A percentile compares a stretch with the other conserved stretches of the same genome.
Evolutionary conservation across 2,888 invertebrate genomes (phyloP).

Genomic region (Lithophane semibrunnea): DNA sequence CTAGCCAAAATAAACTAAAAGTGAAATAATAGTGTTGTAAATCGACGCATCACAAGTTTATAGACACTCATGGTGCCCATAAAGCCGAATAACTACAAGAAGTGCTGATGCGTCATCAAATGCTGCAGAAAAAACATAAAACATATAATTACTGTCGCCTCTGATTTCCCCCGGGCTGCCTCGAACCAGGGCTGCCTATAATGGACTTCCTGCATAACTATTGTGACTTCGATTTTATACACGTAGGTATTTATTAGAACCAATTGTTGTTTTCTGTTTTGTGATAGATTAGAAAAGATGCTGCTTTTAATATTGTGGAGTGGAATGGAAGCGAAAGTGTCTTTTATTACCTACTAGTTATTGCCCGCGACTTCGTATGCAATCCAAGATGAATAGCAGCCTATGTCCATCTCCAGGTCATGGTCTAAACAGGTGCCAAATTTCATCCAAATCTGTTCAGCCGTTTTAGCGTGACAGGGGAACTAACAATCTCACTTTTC

Average conservation of each 20-base stretch:
- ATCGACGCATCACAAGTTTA: conserved; percentile 34
- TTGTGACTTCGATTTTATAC: conserved; percentile 56
- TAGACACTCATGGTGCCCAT: conserved; percentile 28
- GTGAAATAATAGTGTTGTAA: conserved; percentile 29
- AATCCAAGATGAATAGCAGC: no score
- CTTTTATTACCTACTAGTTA: no score
- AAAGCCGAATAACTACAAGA: conserved; percentile 30
- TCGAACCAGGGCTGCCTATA: conserved; percentile 64
- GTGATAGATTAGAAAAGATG: conserved; percentile 32
- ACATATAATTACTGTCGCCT: conserved; percentile 82
- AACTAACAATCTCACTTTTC: no score
- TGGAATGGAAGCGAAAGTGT: neutral
- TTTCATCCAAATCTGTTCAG: no score
- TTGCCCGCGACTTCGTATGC: no score
- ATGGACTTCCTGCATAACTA: conserved; percentile 68
- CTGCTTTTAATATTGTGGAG: neutral
- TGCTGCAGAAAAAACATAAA: conserved; percentile 74
- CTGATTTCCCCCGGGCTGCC: conserved; percentile 83
- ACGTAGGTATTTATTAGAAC: conserved; percentile 34
- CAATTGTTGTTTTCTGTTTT: conserved; percentile 20
- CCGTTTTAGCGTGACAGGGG: no score
- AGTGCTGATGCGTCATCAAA: conserved; percentile 63
- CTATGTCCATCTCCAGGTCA: no score
- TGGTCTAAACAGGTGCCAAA: no score
- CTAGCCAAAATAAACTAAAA: neutral